Conservation (phyloP, 2,113 vertebrate species). For the Zapornia atra region DNA sequence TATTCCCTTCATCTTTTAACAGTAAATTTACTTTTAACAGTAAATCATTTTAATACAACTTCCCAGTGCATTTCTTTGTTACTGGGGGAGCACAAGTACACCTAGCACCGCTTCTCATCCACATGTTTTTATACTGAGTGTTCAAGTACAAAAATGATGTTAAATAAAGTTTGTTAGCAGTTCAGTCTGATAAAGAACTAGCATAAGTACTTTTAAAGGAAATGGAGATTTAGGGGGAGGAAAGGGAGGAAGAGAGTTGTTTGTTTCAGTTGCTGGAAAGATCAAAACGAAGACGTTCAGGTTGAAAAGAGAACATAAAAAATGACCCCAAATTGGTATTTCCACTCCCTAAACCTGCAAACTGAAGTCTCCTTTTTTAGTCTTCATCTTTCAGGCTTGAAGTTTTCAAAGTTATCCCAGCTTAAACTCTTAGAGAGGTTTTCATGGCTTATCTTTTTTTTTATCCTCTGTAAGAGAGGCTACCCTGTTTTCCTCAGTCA, state of each 20-base stretch:
- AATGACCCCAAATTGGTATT: slow-evolving; percentile 37
- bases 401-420: not conserved
- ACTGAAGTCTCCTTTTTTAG: not conserved
- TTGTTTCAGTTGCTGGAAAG: slow-evolving; percentile 57
- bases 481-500: not conserved
- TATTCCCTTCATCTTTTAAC: not conserved
- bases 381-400: slow-evolving; percentile 19
- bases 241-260: slow-evolving; percentile 58
- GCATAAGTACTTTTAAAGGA: slow-evolving; percentile 30
- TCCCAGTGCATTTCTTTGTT: not conserved
- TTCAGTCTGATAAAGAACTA: slow-evolving; percentile 7
- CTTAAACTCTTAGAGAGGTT: not conserved
- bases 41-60: not conserved
- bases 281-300: slow-evolving; percentile 49
- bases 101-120: not conserved
- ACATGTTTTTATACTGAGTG: not conserved
- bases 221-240: slow-evolving; percentile 46
- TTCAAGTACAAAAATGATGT: not conserved
- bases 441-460: not conserved
- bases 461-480: not conserved
- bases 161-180: not conserved
- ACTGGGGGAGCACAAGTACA: not conserved
- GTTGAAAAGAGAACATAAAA: slow-evolving; percentile 61
- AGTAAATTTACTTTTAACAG: not conserved
- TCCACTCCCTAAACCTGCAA: slow-evolving; percentile 30